Evolutionary conservation across 92 coral and sea anemone genomes (phyloP).

Genomic region (Porites rus): DNA sequence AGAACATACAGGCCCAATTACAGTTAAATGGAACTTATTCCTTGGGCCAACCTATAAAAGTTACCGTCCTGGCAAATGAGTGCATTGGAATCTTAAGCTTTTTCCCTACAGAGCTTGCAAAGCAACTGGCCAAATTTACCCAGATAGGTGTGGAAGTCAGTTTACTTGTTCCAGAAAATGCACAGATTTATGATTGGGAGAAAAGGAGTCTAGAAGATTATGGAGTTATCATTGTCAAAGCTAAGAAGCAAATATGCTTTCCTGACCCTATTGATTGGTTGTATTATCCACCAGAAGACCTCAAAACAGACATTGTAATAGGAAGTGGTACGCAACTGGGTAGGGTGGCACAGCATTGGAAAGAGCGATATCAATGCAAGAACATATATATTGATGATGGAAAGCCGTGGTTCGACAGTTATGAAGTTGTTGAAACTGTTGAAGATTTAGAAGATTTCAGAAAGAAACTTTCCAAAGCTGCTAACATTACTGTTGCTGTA

Average conservation of each 20-base stretch:
- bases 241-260: not conserved
- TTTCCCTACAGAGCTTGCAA: not conserved
- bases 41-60: not conserved
- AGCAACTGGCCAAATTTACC: not conserved
- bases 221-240: not conserved
- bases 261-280: not conserved
- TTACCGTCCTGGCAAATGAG: not conserved
- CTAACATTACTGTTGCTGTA: not conserved
- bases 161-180: not conserved
- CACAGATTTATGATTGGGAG: not conserved
- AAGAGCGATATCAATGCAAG: not conserved
- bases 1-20: too few relatives aligned
- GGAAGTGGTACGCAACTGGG: not conserved
- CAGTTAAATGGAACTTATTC: too few relatives aligned
- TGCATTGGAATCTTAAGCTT: accelerated
- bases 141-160: not conserved
- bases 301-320: not conserved
- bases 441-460: too few relatives aligned
- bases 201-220: not conserved
- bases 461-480: too few relatives aligned
- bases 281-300: not conserved
- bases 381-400: too few relatives aligned
- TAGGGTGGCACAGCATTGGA: not conserved
- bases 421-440: too few relatives aligned
- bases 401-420: too few relatives aligned